Evolutionary conservation across 1,140 invertebrate species (phyloP).

Genomic region (Trichogramma pretiosum): DNA sequence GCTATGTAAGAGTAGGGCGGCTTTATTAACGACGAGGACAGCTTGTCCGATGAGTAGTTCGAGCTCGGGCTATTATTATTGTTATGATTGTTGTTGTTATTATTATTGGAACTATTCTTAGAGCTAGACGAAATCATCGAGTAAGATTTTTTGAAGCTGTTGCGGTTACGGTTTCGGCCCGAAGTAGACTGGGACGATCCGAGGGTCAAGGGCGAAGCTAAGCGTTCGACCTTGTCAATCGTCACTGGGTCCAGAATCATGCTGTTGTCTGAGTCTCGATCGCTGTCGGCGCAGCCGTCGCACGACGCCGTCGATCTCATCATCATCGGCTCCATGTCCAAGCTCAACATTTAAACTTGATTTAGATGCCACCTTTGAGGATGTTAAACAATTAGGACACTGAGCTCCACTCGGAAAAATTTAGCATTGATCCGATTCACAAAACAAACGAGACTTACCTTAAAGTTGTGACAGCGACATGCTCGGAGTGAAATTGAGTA

Average conservation of each 20-base stretch:
- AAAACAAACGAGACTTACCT: no score
- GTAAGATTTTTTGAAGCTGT: slow-evolving; percentile 30
- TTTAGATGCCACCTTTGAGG: not conserved
- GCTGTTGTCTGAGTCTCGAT: slow-evolving; percentile 41
- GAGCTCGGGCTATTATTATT: slow-evolving; percentile 18
- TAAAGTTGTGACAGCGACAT: no score
- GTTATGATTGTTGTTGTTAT: slow-evolving; percentile 21
- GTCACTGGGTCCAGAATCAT: slow-evolving; percentile 44
- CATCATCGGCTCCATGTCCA: slow-evolving; percentile 19
- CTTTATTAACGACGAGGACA: slow-evolving; percentile 63
- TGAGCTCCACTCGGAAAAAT: no score
- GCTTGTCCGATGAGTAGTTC: slow-evolving; percentile 29
- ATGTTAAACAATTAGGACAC: no score
- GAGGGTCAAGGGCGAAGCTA: slow-evolving; percentile 28
- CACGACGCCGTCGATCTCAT: slow-evolving; percentile 25
- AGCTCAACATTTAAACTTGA: slow-evolving; percentile 20
- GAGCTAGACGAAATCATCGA: slow-evolving; percentile 29
- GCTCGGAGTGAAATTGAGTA: no score
- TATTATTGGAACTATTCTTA: slow-evolving; percentile 14
- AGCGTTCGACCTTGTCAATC: slow-evolving; percentile 36
- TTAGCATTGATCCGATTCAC: no score
- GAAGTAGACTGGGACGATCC: slow-evolving; percentile 26
- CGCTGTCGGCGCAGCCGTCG: slow-evolving; percentile 41
- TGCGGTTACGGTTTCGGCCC: slow-evolving; percentile 16
- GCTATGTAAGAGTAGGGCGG: slow-evolving; percentile 98